Base-by-base conservation (phyloP, 2,797 vertebrate species). In the Parambassis ranga region DNA sequence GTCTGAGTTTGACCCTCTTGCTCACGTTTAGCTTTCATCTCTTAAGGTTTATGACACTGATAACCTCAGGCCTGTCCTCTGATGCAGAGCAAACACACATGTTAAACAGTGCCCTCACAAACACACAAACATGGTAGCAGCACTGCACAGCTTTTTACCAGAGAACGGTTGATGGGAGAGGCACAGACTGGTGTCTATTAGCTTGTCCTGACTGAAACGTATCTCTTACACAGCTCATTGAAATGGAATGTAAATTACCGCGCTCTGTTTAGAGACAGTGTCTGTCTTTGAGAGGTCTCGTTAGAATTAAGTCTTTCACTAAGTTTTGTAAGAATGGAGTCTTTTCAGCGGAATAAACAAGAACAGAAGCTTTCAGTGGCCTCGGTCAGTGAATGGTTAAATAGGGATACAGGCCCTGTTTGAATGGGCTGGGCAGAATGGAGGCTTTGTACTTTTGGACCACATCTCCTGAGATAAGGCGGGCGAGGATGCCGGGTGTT, bases 281-380 rank as follows among this genome's bases (percentile, higher is more conserved):
- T 73, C 77, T 46, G 42, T 77, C 85, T 84, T 77, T 86, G 63
- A 77, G 59, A 35, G 22, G 41, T 71, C 74, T 71, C 64, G 37
- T 62, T 49, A 83, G 75, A 89, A 87, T 79, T 20, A 72, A 58
- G 59, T 81, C 86, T 82, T 88, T 91, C 81, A 84, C 59, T 61
- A 4, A 75, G 33, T 82, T n/a, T 68, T 62, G 60, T 68, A 69
- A 90, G 82, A 91, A 90, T 79, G 71, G 70, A 49, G 31, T 80
- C 87, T 87, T 87, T 88, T 88, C 70, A 88, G 56, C 50, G 71
- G 47, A 71, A 32, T 69, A 78, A 86, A 71, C 52, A 75, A 87
- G 84, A 87, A 83, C 36, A 65, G 75, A 48, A 63, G 48, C 78
- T 80, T 73, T 87, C 71, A 90, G 84, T 84, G 23, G 78, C 64